A percentile compares a stretch with the other conserved stretches of the same genome.
These are phyloP conservation scores for Tribolium castaneum DNA, from an alignment of 1,140 invertebrate species.

Conservation along the genomic window DNA sequence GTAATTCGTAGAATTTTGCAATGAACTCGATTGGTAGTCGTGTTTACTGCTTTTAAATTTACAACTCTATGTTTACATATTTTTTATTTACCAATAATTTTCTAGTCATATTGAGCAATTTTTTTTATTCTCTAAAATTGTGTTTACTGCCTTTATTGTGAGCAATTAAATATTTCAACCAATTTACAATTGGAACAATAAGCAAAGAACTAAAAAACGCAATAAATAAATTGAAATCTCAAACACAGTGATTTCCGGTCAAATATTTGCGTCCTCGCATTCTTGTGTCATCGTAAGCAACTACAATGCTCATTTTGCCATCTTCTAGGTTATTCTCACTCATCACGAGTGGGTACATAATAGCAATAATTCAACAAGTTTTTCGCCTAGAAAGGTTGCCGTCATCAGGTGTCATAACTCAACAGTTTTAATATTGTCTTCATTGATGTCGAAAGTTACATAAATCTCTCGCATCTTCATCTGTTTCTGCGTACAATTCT, in stretches of 20 bases:
- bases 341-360: background rate
- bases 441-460: background rate
- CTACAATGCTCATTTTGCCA: background rate
- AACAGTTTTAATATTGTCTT: conserved; percentile 20
- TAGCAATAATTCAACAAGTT: background rate
- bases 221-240: background rate
- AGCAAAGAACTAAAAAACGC: too few species aligned
- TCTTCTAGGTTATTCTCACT: background rate
- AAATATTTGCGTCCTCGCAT: conserved; percentile 3
- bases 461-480: background rate
- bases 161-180: too few species aligned
- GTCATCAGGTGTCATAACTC: conserved; percentile 8
- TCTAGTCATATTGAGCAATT: too few species aligned
- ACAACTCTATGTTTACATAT: background rate
- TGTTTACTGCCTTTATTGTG: too few species aligned
- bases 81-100: too few species aligned
- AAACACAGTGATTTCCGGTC: background rate
- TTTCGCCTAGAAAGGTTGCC: background rate
- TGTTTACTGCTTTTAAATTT: background rate
- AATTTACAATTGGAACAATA: too few species aligned
- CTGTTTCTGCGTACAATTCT: background rate
- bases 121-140: too few species aligned
- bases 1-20: background rate
- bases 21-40: background rate
- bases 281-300: background rate